Base-by-base conservation (phyloP, 1,140 invertebrate genomes). In the Drosophila paulistorum region DNA sequence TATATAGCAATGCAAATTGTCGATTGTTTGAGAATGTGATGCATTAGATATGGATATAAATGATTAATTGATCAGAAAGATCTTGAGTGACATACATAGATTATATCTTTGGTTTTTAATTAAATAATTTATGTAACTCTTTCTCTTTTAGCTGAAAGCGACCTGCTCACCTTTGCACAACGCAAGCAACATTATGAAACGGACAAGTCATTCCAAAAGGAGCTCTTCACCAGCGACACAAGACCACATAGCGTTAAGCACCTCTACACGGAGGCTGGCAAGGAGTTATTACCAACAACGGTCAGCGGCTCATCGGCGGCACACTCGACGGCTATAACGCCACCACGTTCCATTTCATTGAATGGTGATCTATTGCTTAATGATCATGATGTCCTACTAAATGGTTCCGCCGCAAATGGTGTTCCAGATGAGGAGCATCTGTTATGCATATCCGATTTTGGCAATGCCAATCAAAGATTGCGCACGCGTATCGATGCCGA, bases 101-200 rank as follows among this genome's bases (percentile, higher is more conserved):
- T 54, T 11, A 11, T 23, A 10, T 37, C 30, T 65, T 54, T n/a
- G 35, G 1, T 51, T 1, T 17, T 17, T 60, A 20, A 58, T 30
- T 30, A 55, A 59, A 67, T 41, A 7, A n/a, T 11, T 0, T 63
- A 9, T 26, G 2, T 26, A 20, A 42, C 20, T 72, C 9, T 54
- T 51, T 69, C 77, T 70, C 17, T 89, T 95, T 51, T 94, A 97
- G 96, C 96, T 92, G 96, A 96, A 94, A 96, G 96, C 81, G 96
- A 97, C 93, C 95, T 97, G 92, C 95, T 95, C 69, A 95, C 95
- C 82, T 97, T 97, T 93, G 96, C 96, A 78, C 84, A 94, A 72
- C 94, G 94, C 84, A 96, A 95, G 92, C 93, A 95, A 68, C 96
- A 97, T 93, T 97, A 94, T 93, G 93, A 94, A 85, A 93, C 94